These are phyloP conservation scores for Graptemys geographica DNA, from an alignment of 2,797 vertebrate genomes.

Conservation along the genomic window DNA sequence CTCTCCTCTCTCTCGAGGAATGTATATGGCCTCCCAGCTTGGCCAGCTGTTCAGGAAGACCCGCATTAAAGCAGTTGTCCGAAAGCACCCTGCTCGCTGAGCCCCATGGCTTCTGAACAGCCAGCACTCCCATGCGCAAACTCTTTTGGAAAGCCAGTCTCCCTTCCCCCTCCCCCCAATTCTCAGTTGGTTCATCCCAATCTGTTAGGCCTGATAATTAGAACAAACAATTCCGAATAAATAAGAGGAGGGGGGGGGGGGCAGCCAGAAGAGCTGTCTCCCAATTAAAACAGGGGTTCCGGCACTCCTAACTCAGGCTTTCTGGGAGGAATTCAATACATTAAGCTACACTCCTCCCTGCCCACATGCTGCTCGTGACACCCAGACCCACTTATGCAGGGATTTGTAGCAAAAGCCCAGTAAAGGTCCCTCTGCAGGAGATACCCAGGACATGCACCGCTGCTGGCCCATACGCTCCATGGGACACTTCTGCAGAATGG, in stretches of 20 bases:
- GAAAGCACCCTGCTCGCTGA: neutral
- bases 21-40: neutral
- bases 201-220: neutral
- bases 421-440: neutral
- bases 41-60: neutral
- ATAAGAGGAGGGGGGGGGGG: neutral
- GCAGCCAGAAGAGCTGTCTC: neutral
- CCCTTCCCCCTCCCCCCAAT: rapidly evolving
- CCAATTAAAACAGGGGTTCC: neutral
- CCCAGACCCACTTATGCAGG: neutral
- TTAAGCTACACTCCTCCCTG: neutral
- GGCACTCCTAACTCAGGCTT: neutral
- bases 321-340: neutral
- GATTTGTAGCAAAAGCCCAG: neutral
- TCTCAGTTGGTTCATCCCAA: neutral
- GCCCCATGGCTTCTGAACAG: neutral
- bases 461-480: neutral
- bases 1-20: neutral
- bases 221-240: neutral
- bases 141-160: neutral
- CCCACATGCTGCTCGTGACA: neutral
- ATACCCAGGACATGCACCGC: neutral
- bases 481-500: neutral
- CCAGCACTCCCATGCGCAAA: too few species aligned
- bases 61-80: neutral